Conservation (phyloP, 2,888 invertebrate genomes). For the Exephanes ischioxanthus region DNA sequence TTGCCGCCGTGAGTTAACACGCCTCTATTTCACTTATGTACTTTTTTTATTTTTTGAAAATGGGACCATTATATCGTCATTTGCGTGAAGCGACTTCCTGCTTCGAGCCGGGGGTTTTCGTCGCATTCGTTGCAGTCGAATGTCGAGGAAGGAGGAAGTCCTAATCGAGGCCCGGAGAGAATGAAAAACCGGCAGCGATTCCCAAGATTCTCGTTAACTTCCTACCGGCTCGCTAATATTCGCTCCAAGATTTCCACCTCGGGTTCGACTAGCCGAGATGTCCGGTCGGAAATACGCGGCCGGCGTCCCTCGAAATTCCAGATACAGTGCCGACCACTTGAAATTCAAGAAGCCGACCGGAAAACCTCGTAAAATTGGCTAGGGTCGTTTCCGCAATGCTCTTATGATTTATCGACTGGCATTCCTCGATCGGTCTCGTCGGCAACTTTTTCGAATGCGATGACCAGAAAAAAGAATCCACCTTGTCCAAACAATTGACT, state of each 20-base stretch:
- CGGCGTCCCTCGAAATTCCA: slow-evolving; percentile 6
- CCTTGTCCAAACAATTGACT: slow-evolving; percentile 6
- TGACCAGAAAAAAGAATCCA: not conserved
- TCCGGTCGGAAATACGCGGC: slow-evolving; percentile 20
- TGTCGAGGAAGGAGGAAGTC: not conserved
- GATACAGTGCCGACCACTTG: not conserved
- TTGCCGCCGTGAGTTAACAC: slow-evolving; percentile 27
- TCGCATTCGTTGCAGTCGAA: slow-evolving; percentile 33
- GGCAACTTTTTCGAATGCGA: not conserved
- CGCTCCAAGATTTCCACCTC: slow-evolving; percentile 15
- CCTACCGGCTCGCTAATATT: slow-evolving; percentile 19
- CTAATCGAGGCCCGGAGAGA: not conserved
- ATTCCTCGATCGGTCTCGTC: not conserved
- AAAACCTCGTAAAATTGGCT: slow-evolving; percentile 13
- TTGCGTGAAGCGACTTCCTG: slow-evolving; percentile 60
- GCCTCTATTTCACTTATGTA: slow-evolving; percentile 27
- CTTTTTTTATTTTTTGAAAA: slow-evolving; percentile 8
- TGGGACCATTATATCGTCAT: slow-evolving; percentile 59
- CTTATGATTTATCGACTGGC: slow-evolving; percentile 7
- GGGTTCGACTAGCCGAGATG: not conserved
- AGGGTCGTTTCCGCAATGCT: slow-evolving; percentile 17
- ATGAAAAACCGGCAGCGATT: slow-evolving; percentile 11
- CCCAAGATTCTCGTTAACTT: slow-evolving; percentile 52
- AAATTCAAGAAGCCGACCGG: slow-evolving; percentile 16
- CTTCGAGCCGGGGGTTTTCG: not conserved